Evolutionary conservation across 2,113 vertebrate species (phyloP).

Genomic region (Epinephelus cyanopodus): DNA sequence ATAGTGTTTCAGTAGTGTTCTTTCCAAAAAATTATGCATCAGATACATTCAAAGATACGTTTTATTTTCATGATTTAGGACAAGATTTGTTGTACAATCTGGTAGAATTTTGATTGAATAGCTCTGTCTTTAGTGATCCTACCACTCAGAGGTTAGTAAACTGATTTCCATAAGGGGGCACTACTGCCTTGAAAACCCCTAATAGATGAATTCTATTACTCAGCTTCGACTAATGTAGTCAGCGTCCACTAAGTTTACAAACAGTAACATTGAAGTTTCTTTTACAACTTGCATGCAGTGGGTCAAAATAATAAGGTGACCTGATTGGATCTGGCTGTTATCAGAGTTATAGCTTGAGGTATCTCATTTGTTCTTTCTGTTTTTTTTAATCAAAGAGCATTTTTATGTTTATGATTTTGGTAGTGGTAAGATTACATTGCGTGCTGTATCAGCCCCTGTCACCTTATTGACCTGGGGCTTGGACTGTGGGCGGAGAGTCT

Average conservation of each 20-base stretch:
- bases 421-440: not conserved
- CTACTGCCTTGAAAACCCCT: constrained; percentile 72
- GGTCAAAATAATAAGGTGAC: not conserved
- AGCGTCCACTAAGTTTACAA: not conserved
- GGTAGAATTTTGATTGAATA: not conserved
- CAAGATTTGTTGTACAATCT: not conserved
- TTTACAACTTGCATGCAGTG: not conserved
- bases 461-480: not conserved
- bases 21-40: not conserved
- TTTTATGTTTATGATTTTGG: not conserved
- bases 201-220: not conserved
- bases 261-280: not conserved
- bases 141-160: constrained; percentile 17
- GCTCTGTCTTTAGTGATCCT: constrained; percentile 1
- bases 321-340: not conserved
- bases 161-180: constrained; percentile 78
- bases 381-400: not conserved
- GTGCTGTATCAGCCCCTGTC: constrained; percentile 4
- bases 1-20: not conserved
- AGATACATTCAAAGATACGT: not conserved
- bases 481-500: constrained; percentile 34
- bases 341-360: not conserved
- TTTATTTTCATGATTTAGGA: not conserved
- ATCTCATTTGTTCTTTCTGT: not conserved
- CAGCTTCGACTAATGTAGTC: not conserved